Evolutionary conservation across 2,797 vertebrate genomes (phyloP), one percentile per base, ranked within the genome.

Genomic region (Schizothorax lantsangensis): DNA sequence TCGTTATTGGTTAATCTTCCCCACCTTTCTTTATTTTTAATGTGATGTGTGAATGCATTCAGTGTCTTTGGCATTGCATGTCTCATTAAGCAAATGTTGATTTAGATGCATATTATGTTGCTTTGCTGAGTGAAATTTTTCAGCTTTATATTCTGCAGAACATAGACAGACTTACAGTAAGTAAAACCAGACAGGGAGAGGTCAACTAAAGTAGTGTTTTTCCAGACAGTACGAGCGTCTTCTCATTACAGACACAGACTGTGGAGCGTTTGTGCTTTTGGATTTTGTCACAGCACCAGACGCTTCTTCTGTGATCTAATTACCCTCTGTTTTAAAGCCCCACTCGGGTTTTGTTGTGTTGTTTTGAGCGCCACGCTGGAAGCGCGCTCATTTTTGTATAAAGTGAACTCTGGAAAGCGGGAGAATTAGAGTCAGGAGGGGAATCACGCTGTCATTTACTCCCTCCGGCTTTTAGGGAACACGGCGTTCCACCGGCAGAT

Each of bases 391-490:
- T 68, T 84, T 68, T 62, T 68, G 33, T 52, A 26, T 15, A 9
- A 64, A 52, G 72, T 15, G 17, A 77, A 26, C 43, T 33, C 19
- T 75, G 59, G 43, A 40, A 66, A 19, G 73, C 33, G 52, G 3
- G 38, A 74, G 26, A 10, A 84, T 84, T 47, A 47, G 38, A 83
- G 69, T 30, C 52, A 23, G 69, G 15, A 43, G 43, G n/a, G 54
- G 40, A 6, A 33, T 64, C 57, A 47, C 21, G 21, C 72, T 36
- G 57, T 66, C 73, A 21, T 68, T 78, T 84, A 49, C 78, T 78
- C 59, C 17, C 23, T 54, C 33, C 14, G 6, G 45, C 62, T 78
- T 78, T 54, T 3, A 1, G 26, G 11, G 72, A 68, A 77, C 59
- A 30, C 59, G 0, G 2, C 40, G 30, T 66, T 75, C 72, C 43